These are phyloP conservation scores for Drosophila pegasa DNA, from an alignment of 2,888 invertebrate genomes.

Conservation along the genomic window DNA sequence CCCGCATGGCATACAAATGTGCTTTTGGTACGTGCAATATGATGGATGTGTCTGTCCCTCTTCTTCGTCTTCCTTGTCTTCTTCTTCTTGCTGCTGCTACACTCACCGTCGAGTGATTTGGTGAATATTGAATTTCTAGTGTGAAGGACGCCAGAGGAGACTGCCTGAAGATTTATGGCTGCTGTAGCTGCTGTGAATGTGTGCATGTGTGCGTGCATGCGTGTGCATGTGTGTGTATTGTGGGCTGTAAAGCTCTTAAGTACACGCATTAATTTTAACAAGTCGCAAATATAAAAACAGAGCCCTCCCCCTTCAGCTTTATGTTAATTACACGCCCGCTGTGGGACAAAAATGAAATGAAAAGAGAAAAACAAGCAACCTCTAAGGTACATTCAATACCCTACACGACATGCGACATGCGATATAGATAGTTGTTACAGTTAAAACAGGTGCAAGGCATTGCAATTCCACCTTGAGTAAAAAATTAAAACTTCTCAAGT, in stretches of 20 bases:
- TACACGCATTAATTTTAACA: conserved; percentile 59
- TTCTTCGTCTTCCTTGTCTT: conserved; percentile 9
- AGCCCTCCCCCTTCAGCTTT: conserved; percentile 11
- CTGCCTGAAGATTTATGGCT: conserved; percentile 47
- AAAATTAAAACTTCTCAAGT: too few relatives aligned
- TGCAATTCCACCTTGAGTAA: too few relatives aligned
- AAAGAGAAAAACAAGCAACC: not conserved
- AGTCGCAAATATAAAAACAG: conserved; percentile 47
- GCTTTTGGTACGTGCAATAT: conserved; percentile 56
- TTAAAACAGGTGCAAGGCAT: not conserved
- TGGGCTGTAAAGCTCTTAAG: conserved; percentile 58
- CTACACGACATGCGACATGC: not conserved
- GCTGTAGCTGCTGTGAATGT: conserved; percentile 1
- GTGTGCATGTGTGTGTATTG: not conserved
- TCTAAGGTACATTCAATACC: not conserved
- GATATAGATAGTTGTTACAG: not conserved
- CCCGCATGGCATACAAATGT: conserved; percentile 61
- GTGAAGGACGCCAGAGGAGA: conserved; percentile 58
- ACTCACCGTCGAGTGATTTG: conserved; percentile 41
- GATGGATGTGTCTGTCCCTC: conserved; percentile 44
- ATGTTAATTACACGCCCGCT: conserved; percentile 51
- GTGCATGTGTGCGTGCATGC: not conserved
- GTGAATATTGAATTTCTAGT: conserved; percentile 65
- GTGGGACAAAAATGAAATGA: not conserved
- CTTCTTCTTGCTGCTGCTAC: conserved; percentile 10